Evolutionary conservation across 2,113 vertebrate species (phyloP), one percentile per base, ranked within the genome.

Genomic region (Triplophysa tibetana): DNA sequence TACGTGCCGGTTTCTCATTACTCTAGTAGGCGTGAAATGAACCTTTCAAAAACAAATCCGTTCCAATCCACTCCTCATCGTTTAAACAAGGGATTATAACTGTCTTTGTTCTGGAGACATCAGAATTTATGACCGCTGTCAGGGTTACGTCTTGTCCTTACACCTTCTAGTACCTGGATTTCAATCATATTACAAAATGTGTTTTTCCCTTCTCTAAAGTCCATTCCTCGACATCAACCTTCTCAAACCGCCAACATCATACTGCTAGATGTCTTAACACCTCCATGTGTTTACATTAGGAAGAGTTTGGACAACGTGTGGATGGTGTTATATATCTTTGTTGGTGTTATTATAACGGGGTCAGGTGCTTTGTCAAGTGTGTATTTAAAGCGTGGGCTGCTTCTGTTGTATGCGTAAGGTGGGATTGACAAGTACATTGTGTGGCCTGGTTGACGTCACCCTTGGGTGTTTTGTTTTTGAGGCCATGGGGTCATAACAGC

Each of bases 11-110:
- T 33, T 19, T 23, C 11, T 54, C 21, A 9, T 11, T 11, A 80
- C 60, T 24, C 38, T 41, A 11, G 21, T 80, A 48, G 64, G 69
- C 58, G 26, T 75, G 50, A 38, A 52, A 41, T 67, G 14, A 66
- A 52, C 45, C 12, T 78, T 75, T 24, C 56, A 54, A 78, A 83
- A 58, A 83, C 78, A 62, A 70, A 75, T 77, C 78, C 41, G 41
- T 75, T 77, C 65, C 24, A 61, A 63, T 77, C 17, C 75, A 63
- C 58, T 19, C 73, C 29, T 50, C 43, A 54, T 66, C 24, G 63
- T 61, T 76, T 82, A 67, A 64, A 77, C 9, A 26, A 75, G 64
- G 21, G 81, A 72, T 65, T 78, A 58, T 83, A 66, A 56, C 21
- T 21, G 21, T 16, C 52, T 58, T 19, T 48, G 16, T 65, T 67